phyloP scores from a whole-genome alignment of 2,797 vertebrate genomes.

The Coilia nasus region DNA sequence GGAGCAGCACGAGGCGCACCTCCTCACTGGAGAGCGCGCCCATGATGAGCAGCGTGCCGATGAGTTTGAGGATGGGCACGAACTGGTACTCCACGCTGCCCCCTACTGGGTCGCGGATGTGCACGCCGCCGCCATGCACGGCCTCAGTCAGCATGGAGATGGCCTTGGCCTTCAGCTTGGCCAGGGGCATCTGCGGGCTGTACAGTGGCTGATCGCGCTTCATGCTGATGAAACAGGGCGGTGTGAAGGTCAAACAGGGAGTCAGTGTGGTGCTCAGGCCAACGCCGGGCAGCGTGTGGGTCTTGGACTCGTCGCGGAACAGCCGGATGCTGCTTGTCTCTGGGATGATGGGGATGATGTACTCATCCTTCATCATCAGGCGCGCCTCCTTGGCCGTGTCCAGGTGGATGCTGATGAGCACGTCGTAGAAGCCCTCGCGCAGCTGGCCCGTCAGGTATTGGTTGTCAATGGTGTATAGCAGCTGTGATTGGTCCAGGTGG shows the following conservation, averaged over 20 bases:
- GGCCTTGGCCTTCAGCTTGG: constrained; percentile 89
- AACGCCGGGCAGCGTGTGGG: constrained; percentile 90
- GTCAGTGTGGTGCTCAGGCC: constrained; percentile 90
- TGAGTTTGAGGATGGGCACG: constrained; percentile 94
- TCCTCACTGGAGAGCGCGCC: constrained; percentile 91
- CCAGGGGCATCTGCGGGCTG: constrained; percentile 91
- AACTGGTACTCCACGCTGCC: constrained; percentile 93
- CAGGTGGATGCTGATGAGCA: constrained; percentile 95
- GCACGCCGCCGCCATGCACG: constrained; percentile 87
- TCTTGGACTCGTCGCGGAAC: constrained; percentile 87
- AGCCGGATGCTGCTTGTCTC: constrained; percentile 90
- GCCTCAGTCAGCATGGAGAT: constrained; percentile 96
- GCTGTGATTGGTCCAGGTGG: constrained; percentile 93
- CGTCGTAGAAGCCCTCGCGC: constrained; percentile 91
- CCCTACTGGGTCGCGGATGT: constrained; percentile 94
- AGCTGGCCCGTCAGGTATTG: constrained; percentile 93
- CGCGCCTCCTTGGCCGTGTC: constrained; percentile 91
- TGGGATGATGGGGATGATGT: constrained; percentile 95
- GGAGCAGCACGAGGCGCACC: constrained; percentile 88
- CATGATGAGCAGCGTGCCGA: constrained; percentile 90
- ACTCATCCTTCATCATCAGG: constrained; percentile 99
- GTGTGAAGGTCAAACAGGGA: constrained; percentile 85
- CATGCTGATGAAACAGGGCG: constrained; percentile 81
- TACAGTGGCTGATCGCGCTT: constrained; percentile 80
- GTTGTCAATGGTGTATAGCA: constrained; percentile 94